Percentiles rank a stretch among this genome's conserved stretches.
Evolutionary conservation across 1,140 invertebrate species (phyloP).

Genomic region (Reticulitermes speratus): DNA sequence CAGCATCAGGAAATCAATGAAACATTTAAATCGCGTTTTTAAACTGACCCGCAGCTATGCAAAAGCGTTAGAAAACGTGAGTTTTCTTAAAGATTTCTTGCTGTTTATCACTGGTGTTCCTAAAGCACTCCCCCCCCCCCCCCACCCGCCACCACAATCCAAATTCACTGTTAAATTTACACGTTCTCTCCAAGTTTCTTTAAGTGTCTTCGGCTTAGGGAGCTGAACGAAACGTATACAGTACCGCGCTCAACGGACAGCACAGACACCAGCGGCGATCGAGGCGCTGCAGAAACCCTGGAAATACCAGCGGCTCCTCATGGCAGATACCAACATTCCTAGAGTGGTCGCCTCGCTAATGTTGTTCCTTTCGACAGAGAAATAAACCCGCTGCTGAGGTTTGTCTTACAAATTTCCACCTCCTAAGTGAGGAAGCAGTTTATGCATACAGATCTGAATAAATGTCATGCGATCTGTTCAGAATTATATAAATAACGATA

Average conservation of each 20-base stretch:
- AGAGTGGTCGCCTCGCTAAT: background rate
- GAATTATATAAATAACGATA: background rate
- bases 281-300: too few species aligned
- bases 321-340: too few species aligned
- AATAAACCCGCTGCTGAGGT: background rate
- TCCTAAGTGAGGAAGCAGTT: background rate
- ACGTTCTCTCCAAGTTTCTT: background rate
- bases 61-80: background rate
- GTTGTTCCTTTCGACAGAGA: background rate
- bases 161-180: background rate
- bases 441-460: background rate
- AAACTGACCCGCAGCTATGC: background rate
- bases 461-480: background rate
- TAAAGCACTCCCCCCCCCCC: background rate
- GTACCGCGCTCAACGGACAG: background rate
- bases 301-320: too few species aligned
- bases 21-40: conserved; percentile 10
- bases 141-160: too few species aligned
- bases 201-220: background rate
- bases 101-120: background rate
- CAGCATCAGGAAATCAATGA: conserved; percentile 13
- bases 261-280: background rate
- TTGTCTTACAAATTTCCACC: background rate
- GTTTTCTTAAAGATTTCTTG: background rate
- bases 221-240: background rate